Evolutionary conservation across 2,113 vertebrate genomes (phyloP).

Genomic region (Suricata suricatta): DNA sequence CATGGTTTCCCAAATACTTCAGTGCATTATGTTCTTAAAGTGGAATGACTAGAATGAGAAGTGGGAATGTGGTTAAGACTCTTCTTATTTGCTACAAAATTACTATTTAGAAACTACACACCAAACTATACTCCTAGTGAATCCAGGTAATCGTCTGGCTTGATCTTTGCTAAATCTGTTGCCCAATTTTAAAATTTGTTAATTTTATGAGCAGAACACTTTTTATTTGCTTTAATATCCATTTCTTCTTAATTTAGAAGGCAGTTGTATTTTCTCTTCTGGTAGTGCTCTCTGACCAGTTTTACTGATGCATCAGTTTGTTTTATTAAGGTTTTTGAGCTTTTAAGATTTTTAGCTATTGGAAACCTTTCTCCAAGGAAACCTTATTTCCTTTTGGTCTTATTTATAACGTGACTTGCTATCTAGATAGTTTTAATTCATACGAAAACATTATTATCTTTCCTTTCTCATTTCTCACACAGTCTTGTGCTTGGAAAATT

Average conservation of each 20-base stretch:
- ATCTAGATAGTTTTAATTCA: neutral
- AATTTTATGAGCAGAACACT: neutral
- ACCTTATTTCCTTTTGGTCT: neutral
- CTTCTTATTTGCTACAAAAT: neutral
- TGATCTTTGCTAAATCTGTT: neutral
- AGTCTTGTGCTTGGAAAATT: neutral
- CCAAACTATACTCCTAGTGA: neutral
- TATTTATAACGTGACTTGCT: neutral
- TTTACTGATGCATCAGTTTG: neutral
- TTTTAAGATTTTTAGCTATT: neutral
- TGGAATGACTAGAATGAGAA: neutral
- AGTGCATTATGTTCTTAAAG: neutral
- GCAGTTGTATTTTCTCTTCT: neutral
- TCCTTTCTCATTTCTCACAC: neutral
- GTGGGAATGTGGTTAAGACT: neutral
- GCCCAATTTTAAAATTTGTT: neutral
- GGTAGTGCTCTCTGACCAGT: neutral
- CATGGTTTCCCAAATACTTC: neutral
- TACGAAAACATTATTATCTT: neutral
- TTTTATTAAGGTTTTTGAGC: neutral
- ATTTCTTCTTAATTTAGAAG: neutral
- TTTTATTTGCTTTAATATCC: neutral
- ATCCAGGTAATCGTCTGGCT: neutral
- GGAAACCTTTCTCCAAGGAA: neutral
- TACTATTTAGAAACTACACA: neutral